Evolutionary conservation across 2,888 invertebrate genomes (phyloP), one percentile per base, ranked within the genome.

Genomic region (Teleiodes luculella): DNA sequence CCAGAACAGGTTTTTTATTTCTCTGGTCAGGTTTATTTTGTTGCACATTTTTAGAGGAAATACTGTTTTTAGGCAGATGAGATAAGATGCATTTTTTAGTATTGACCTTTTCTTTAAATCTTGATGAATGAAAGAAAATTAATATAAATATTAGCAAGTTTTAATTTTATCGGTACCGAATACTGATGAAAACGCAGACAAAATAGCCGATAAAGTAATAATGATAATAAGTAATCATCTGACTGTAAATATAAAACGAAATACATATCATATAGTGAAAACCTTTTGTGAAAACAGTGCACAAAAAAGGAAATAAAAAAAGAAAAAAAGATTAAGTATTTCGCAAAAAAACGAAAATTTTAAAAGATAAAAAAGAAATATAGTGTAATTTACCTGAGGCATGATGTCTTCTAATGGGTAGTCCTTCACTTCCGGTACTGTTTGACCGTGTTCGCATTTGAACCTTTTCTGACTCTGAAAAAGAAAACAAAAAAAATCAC

Each of bases 391-490:
- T 74, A 90, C 90, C 90, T 90, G 90, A 79, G 85, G 89, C 86
- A 85, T 90, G 89, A 86, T 90, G 89, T 90, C 90, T 88, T 87
- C 90, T 83, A 80, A 90, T 88, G 58, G 90, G 86, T 78, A 90
- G 81, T 80, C 90, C 90, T 86, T 90, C 90, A 74, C 90, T 90
- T 72, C 90, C 90, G 76, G 90, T 90, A 77, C 90, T 90, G 65
- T 90, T 90, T 56, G 90, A 90, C 80, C 90, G 81, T 76, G 90
- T 83, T 80, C 90, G 78, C 85, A 90, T 90, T 79, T 88, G 90
- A 80, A 90, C 88, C 83, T 88, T 90, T 76, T 89, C 90, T 66
- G 78, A 79, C 75, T 90, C 90, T 90, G 78, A 16, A 81, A 85
- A 65, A 54, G 60, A 56, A 65, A 59, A 55, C 55, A 58, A 8